These are phyloP conservation scores for Homarus americanus DNA, from an alignment of 1,140 invertebrate species.

Conservation along the genomic window DNA sequence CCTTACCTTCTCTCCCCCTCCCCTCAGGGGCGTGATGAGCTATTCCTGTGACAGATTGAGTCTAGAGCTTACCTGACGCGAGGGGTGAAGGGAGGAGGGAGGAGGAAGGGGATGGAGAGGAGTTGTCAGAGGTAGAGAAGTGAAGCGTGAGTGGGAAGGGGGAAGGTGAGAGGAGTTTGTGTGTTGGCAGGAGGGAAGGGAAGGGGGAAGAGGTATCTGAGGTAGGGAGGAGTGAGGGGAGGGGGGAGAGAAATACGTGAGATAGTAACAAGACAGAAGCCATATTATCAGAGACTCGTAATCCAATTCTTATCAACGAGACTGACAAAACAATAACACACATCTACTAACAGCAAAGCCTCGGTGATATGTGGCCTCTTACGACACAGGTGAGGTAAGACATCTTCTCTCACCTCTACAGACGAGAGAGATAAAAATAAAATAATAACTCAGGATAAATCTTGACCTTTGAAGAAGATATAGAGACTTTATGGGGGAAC, in stretches of 20 bases:
- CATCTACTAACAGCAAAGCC: too few relatives aligned
- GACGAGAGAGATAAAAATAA: too few relatives aligned
- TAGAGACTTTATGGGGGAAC: too few relatives aligned
- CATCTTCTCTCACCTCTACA: too few relatives aligned
- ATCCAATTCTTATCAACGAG: too few relatives aligned
- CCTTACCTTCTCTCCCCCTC: background rate
- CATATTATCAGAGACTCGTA: too few relatives aligned
- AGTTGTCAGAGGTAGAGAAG: too few relatives aligned
- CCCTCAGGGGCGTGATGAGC: slow-evolving; percentile 15
- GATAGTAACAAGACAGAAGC: background rate
- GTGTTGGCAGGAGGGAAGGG: background rate
- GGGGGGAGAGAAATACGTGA: background rate
- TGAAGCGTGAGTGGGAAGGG: background rate
- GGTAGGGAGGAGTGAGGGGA: background rate
- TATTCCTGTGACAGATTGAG: slow-evolving; percentile 33
- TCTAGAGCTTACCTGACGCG: slow-evolving; percentile 42
- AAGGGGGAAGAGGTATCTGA: background rate
- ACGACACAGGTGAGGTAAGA: too few relatives aligned
- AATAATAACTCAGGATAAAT: too few relatives aligned
- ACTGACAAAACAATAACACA: too few relatives aligned
- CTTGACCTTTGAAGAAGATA: too few relatives aligned
- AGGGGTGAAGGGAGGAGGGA: background rate
- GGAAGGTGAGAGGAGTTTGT: background rate
- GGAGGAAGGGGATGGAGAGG: slow-evolving; percentile 11
- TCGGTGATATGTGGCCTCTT: too few relatives aligned